Evolutionary conservation across 2,888 invertebrate species (phyloP), one percentile per base, ranked within the genome.

Genomic region (Xanthia togata): DNA sequence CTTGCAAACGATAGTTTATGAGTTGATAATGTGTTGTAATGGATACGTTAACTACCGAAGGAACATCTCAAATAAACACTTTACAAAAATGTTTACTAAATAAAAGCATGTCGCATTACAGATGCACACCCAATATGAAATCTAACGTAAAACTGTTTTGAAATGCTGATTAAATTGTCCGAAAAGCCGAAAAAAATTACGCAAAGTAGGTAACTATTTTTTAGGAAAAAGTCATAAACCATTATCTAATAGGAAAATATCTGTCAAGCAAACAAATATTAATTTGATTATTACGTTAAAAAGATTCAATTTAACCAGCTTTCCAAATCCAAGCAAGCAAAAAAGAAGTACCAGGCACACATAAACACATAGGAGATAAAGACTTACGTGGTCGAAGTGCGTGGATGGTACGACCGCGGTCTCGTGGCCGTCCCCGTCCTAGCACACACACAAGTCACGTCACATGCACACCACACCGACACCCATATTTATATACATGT

Each of bases 391-490:
- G 81, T 95, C 93, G 93, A 95, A 96, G 89, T 92, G 94, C 88
- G 96, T 94, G 90, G 94, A 91, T 64, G 96, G 93, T 85, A 94
- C 94, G 90, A 96, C 92, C 85, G 94, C 90, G 79, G 95, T 95
- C 95, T 94, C 96, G 93, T 91, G 94, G 57, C 96, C 96, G 90
- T 93, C 95, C 89, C 96, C 95, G 93, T 93, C 96, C 96, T 96
- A 95, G 89, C 92, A 93, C 94, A 94, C 94, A 95, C 92, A 94
- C 92, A 93, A 79, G 85, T 88, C 85, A 87, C 79, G 91, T 90
- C 63, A 93, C 95, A 94, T 95, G 95, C 95, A 94, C 83, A 91
- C 93, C 94, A 94, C 93, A 95, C 94, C 94, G 86, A 94, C 94
- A 94, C 95, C 94, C 80, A 85, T 86, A 89, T 85, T 87, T 89